phyloP scores from a whole-genome alignment of 2,888 invertebrate species.

The Apamea monoglypha region DNA sequence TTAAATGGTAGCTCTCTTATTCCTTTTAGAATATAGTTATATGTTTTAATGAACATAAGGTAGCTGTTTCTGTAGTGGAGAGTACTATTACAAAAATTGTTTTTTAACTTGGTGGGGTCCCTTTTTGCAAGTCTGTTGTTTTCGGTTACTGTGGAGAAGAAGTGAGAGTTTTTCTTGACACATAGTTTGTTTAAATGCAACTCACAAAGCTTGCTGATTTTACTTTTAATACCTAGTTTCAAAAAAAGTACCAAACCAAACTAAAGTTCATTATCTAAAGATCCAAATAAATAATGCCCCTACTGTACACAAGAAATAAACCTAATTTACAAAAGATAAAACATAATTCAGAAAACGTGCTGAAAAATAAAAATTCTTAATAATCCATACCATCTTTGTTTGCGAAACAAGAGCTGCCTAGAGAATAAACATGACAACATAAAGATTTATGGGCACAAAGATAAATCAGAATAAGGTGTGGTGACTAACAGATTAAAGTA shows the following conservation, averaged over 20 bases:
- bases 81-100: too few species aligned
- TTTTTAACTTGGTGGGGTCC: too few species aligned
- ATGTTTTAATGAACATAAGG: too few species aligned
- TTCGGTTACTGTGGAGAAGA: too few species aligned
- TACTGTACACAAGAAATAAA: neutral
- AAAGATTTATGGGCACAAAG: constrained; percentile 48
- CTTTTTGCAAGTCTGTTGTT: too few species aligned
- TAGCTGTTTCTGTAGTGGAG: too few species aligned
- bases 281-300: neutral
- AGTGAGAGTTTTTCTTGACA: too few species aligned
- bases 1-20: too few species aligned
- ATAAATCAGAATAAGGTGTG: constrained; percentile 64
- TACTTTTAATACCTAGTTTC: neutral
- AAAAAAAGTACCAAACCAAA: neutral
- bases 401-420: constrained; percentile 21
- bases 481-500: constrained; percentile 63
- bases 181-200: too few species aligned
- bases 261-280: neutral
- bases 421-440: constrained; percentile 55
- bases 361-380: constrained; percentile 15
- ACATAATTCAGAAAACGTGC: constrained; percentile 6
- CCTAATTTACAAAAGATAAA: constrained; percentile 1
- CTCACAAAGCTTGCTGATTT: neutral
- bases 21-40: too few species aligned
- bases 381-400: constrained; percentile 35